Evolutionary conservation across 2,113 vertebrate species (phyloP).

Genomic region (Stegastes partitus): DNA sequence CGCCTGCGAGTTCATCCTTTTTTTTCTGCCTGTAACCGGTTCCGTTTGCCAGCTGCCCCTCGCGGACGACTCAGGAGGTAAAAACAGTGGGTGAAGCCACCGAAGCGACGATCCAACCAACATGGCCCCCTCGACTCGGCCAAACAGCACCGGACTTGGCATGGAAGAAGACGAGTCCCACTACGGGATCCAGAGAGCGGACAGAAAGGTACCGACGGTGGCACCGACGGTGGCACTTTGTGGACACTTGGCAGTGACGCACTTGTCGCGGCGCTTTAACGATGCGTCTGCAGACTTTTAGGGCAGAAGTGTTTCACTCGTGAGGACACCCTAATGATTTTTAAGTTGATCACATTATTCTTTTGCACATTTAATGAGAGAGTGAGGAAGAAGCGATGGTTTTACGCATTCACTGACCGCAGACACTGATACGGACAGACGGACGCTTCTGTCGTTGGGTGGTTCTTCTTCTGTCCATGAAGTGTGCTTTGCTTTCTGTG

Average conservation of each 20-base stretch:
- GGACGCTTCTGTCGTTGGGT: not conserved
- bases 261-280: conserved; percentile 37
- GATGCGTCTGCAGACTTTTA: not conserved
- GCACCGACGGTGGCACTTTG: not conserved
- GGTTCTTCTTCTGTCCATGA: not conserved
- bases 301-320: not conserved
- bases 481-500: conserved; percentile 3
- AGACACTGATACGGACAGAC: not conserved
- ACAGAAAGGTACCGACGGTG: conserved; percentile 87
- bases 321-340: not conserved
- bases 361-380: not conserved
- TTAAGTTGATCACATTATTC: not conserved
- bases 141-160: conserved; percentile 64
- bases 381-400: not conserved
- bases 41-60: conserved; percentile 72
- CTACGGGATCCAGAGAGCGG: conserved; percentile 77
- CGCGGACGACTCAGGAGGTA: conserved; percentile 26
- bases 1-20: conserved; percentile 49
- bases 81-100: conserved; percentile 48
- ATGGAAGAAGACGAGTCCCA: conserved; percentile 80
- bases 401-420: not conserved
- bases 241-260: conserved; percentile 16
- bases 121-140: conserved; percentile 86
- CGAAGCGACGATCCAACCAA: conserved; percentile 55
- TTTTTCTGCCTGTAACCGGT: conserved; percentile 42